Evolutionary conservation across 2,888 invertebrate species (phyloP), one percentile per base, ranked within the genome.

Genomic region (Chrysodeixis includens): DNA sequence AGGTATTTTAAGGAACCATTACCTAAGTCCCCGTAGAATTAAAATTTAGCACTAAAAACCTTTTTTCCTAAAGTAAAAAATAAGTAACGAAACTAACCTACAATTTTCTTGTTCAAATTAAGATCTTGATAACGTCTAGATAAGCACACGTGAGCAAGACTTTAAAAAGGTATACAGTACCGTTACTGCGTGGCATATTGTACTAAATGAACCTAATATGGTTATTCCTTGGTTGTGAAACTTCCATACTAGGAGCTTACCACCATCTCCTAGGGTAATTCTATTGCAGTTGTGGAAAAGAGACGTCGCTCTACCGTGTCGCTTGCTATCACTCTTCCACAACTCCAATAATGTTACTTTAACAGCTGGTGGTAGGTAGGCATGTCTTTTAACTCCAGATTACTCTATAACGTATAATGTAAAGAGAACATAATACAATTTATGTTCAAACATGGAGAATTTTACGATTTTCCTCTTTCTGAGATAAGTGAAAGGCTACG

Each of bases 401-500:
- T 71, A 68, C 76, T 52, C 32, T 65, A 62, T 61, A 53, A 68
- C 59, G 62, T 44, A 52, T 68, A 68, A 68, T 68, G 73, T 66
- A 71, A 57, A 14, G 49, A 52, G 30, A 30, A 59, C 51, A 49
- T 76, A 56, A 74, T 65, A 66, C 66, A 66, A 53, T 74, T 74
- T 71, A 75, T 60, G 54, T 49, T 16, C 20, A 22, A 35, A 62
- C 49, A 71, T 66, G 71, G 54, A 62, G 76, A 71, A 71, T 71
- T 74, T 74, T 74, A 74, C 56, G 66, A 20, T 75, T 75, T 71
- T 55, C 51, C 60, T 20, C 18, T 30, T 57, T 49, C 16, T 9
- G 30, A 57, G 76, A 57, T 71, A 74, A 74, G 76, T 75, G 71
- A 75, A 74, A 58, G 58, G 65, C 60, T 73, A 65, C 61, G 61